Conservation (phyloP, 2,113 vertebrate genomes). For the Vombatus ursinus region DNA sequence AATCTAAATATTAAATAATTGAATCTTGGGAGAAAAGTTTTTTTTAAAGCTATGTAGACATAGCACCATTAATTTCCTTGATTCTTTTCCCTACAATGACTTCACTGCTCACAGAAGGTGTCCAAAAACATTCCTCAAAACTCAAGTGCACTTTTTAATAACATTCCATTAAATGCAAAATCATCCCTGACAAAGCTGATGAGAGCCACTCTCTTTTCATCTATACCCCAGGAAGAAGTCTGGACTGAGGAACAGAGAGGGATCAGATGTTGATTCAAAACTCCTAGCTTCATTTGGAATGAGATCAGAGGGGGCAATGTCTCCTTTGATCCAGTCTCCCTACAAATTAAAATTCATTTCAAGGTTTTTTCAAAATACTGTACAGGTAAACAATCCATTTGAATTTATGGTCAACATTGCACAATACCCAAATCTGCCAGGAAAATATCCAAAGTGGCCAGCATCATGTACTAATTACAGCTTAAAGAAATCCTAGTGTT, state of each 20-base stretch:
- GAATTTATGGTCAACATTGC: background rate
- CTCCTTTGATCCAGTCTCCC: conserved; percentile 71
- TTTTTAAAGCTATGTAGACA: background rate
- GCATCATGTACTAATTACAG: background rate
- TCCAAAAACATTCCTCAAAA: conserved; percentile 67
- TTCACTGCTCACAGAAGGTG: conserved; percentile 59
- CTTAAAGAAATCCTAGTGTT: background rate
- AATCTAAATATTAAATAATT: conserved; percentile 8
- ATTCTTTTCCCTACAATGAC: background rate
- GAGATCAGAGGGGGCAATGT: conserved; percentile 70
- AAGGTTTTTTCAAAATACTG: conserved; percentile 51
- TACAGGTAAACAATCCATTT: conserved; percentile 56
- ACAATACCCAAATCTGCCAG: background rate
- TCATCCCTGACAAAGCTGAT: conserved; percentile 60
- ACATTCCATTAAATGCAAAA: conserved; percentile 67
- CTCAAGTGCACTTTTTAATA: conserved; percentile 72
- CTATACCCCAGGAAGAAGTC: conserved; percentile 66
- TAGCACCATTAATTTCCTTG: conserved; percentile 11
- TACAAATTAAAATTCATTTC: conserved; percentile 73
- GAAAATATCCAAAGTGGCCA: background rate
- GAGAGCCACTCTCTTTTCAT: conserved; percentile 72
- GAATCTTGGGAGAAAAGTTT: background rate
- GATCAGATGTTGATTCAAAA: conserved; percentile 72
- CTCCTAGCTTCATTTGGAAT: conserved; percentile 70
- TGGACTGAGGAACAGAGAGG: conserved; percentile 60